Conservation (phyloP, 2,113 vertebrate species). For the Xenopus borealis region DNA sequence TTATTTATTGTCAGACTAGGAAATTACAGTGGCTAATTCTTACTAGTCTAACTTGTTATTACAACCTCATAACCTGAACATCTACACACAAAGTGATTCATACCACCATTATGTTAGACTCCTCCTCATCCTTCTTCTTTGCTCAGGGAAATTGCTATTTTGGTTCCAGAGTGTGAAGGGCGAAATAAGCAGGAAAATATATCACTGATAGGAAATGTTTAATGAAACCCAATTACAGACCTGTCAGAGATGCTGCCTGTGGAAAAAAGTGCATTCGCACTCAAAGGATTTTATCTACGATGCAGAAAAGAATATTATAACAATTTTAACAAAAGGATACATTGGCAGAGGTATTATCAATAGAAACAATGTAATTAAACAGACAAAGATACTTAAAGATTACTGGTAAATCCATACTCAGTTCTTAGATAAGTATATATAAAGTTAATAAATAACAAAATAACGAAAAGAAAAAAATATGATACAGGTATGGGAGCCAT, state of each 20-base stretch:
- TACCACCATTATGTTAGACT: conserved; percentile 21
- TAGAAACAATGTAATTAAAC: too few relatives aligned
- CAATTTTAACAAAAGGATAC: too few relatives aligned
- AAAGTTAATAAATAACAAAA: too few relatives aligned
- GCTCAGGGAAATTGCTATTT: conserved; percentile 37
- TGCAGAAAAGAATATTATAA: background rate
- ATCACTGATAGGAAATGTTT: conserved; percentile 28
- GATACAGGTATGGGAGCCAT: too few relatives aligned
- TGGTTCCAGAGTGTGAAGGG: conserved; percentile 24
- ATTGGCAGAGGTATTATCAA: too few relatives aligned
- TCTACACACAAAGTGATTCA: conserved; percentile 27
- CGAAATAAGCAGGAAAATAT: conserved; percentile 26
- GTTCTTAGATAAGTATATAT: too few relatives aligned
- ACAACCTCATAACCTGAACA: conserved; percentile 18
- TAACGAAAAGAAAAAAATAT: too few relatives aligned
- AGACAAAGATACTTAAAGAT: too few relatives aligned
- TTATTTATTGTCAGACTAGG: background rate
- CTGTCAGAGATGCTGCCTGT: background rate
- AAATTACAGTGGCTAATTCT: background rate
- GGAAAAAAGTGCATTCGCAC: background rate
- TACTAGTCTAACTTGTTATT: background rate
- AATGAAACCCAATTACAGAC: conserved; percentile 38
- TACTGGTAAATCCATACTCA: too few relatives aligned
- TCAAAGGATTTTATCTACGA: background rate
- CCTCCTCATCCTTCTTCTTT: conserved; percentile 21